Base-by-base conservation (phyloP, 1,140 invertebrate genomes). In the Tetranychus cinnabarinus region DNA sequence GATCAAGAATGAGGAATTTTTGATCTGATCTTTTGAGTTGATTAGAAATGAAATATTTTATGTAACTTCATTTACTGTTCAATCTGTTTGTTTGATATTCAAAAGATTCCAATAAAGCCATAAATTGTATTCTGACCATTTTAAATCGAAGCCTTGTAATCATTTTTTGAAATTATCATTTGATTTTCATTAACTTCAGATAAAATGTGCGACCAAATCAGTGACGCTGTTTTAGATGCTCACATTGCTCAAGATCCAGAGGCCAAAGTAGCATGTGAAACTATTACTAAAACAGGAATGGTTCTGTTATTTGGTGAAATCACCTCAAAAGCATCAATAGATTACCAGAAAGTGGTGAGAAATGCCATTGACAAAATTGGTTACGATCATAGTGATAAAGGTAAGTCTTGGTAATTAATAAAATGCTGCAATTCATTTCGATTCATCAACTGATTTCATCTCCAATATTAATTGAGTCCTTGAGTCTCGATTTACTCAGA, bases 301-400 rank as follows among this genome's bases (percentile, higher is more conserved):
- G 75, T 81, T 61, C 67, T 81, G 66, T 70, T 80, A 15, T 76
- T 74, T 65, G 80, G 80, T 48, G 80, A 81, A 68, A 78, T 82
- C 62, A 78, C 78, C 33, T 78, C 77, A 7, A 80, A 77, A 66
- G 93, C 91, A 31, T 80, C 83, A 63, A 86, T 98, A 60, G 91
- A 98, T 71, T 97, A 97, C 72, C 92, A 97, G 72, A 87, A 85
- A 75, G 85, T 97, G 64, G 88, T 97, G 33, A 79, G 93, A 65
- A 84, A 93, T 56, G 95, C 91, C 0, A 85, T 98, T 15, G 85
- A 91, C 72, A 85, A 93, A 68, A 98, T 98, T 73, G 95, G 95
- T 55, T 98, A 97, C 74, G 92, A 97, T 72, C 86, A 92, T 71
- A 95, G 88, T 50, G 84, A 83, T 4, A 97, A 97, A 74, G 80